Evolutionary conservation across 2,113 vertebrate species (phyloP).

Genomic region (Salvator merianae): DNA sequence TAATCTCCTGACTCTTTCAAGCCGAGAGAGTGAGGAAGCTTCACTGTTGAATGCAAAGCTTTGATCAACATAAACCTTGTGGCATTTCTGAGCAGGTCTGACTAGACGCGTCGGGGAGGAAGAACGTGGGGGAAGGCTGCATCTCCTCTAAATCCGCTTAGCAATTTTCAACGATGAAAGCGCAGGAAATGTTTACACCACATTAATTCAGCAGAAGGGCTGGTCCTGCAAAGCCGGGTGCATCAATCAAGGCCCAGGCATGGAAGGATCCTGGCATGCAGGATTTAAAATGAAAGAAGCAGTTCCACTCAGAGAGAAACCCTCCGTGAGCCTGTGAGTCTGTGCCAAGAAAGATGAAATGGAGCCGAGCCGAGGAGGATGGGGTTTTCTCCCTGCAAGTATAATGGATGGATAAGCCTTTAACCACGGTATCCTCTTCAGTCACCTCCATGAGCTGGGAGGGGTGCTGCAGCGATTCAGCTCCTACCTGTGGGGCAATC

Average conservation of each 20-base stretch:
- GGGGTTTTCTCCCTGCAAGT: no score
- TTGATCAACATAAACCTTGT: not conserved
- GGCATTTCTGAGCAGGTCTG: not conserved
- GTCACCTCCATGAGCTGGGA: no score
- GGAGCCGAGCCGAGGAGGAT: no score
- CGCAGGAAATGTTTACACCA: not conserved
- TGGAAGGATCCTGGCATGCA: not conserved
- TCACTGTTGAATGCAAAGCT: not conserved
- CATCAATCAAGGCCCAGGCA: not conserved
- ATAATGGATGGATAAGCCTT: no score
- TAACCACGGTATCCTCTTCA: no score
- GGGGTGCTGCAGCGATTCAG: no score
- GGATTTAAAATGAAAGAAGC: not conserved
- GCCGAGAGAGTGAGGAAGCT: accelerated
- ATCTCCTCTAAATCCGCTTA: conserved; percentile 13
- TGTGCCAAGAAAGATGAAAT: no score
- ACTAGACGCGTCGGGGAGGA: not conserved
- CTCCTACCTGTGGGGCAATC: no score
- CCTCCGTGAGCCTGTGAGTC: no score
- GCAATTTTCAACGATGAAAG: conserved; percentile 25
- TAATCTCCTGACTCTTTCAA: accelerated
- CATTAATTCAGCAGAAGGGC: not conserved
- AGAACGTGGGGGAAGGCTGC: not conserved
- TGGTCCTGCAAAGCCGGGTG: not conserved
- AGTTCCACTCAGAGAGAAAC: not conserved